Conservation (phyloP, 2,113 vertebrate genomes). For the Varanus komodoensis region DNA sequence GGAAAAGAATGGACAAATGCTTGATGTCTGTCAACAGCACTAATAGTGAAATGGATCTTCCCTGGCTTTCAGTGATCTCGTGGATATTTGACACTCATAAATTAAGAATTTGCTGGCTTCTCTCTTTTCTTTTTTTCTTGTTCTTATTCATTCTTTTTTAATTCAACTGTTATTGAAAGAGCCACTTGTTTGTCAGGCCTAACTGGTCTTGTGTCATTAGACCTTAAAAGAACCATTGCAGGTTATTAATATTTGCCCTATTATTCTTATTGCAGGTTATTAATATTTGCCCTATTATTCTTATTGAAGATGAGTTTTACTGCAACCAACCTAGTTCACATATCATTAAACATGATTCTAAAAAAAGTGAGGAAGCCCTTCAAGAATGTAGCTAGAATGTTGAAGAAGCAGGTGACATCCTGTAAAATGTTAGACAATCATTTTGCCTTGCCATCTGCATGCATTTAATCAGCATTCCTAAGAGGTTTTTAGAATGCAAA, state of each 20-base stretch:
- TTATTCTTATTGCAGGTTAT: background rate
- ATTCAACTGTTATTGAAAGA: background rate
- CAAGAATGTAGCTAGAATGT: background rate
- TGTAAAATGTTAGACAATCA: constrained; percentile 12
- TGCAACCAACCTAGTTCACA: constrained; percentile 10
- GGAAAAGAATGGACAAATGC: background rate
- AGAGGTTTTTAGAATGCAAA: background rate
- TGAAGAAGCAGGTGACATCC: background rate
- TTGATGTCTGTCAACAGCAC: background rate
- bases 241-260: background rate
- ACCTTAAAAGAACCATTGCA: background rate
- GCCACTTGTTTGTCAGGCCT: background rate
- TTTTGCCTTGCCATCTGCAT: background rate
- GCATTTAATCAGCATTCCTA: constrained; percentile 12
- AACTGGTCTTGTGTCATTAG: background rate
- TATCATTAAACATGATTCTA: background rate
- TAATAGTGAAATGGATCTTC: background rate
- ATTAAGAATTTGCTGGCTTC: too few relatives aligned
- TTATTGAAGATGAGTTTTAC: background rate
- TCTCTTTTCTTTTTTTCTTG: background rate
- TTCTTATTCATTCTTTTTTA: too few relatives aligned
- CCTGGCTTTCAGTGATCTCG: background rate
- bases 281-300: background rate
- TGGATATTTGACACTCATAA: background rate
- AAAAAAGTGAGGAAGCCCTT: background rate